Evolutionary conservation across 2,797 vertebrate genomes (phyloP).

Genomic region (Parotocinclus haroldoi): DNA sequence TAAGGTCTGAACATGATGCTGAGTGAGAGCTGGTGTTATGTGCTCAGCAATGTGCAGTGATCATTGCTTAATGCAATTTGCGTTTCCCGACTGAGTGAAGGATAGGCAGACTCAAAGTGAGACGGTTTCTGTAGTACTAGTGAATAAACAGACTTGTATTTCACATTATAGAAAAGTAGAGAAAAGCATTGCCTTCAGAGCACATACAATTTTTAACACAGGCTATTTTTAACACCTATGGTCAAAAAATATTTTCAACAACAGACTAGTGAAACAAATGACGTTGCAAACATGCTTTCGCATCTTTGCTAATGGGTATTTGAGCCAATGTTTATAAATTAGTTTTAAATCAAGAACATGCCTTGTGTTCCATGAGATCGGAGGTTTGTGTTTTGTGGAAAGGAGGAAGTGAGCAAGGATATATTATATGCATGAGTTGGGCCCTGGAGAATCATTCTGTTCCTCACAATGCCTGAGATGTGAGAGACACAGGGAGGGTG

Average conservation of each 20-base stretch:
- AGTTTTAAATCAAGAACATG: neutral
- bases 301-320: no score
- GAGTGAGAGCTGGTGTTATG: conserved; percentile 57
- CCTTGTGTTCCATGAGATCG: conserved; percentile 36
- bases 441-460: conserved; percentile 55
- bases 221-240: no score
- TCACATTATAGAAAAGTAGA: conserved; percentile 3
- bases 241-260: no score
- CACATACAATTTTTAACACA: no score
- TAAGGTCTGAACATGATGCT: conserved; percentile 58
- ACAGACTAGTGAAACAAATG: no score
- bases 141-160: neutral
- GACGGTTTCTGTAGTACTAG: neutral
- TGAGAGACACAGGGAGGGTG: conserved; percentile 27
- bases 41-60: conserved; percentile 64
- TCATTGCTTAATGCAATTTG: conserved; percentile 73
- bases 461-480: conserved; percentile 52
- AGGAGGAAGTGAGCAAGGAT: conserved; percentile 37
- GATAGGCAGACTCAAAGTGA: conserved; percentile 32
- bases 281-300: no score
- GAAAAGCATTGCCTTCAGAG: no score
- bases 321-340: no score
- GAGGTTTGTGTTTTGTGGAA: conserved; percentile 24
- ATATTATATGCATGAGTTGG: conserved; percentile 69
- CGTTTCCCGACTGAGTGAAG: conserved; percentile 61